Evolutionary conservation across 2,113 vertebrate species (phyloP).

Genomic region (Polypterus bichir): DNA sequence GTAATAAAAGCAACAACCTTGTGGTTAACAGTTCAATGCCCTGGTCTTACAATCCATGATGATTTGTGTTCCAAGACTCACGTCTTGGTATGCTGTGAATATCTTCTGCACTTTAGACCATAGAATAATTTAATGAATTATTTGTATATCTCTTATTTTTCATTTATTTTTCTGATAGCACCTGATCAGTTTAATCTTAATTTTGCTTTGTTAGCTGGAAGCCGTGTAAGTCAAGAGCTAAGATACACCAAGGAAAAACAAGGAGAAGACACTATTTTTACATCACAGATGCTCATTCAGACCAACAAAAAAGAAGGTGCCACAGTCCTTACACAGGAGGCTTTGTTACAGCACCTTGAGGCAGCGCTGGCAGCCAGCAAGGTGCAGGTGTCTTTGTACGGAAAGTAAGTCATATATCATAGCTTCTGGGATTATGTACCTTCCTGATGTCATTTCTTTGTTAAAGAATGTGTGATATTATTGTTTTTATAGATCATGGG

Average conservation of each 20-base stretch:
- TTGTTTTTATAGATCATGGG: slow-evolving; percentile 72
- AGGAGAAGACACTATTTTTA: slow-evolving; percentile 87
- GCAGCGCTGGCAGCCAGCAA: slow-evolving; percentile 86
- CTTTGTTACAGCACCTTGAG: slow-evolving; percentile 83
- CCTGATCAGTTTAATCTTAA: not conserved
- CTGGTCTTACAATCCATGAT: too few species aligned
- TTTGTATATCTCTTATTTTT: too few species aligned
- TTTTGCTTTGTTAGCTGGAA: slow-evolving; percentile 58
- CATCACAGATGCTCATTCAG: slow-evolving; percentile 93
- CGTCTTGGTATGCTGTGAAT: too few species aligned
- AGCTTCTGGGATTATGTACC: too few species aligned
- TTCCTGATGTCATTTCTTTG: too few species aligned
- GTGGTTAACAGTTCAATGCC: too few species aligned
- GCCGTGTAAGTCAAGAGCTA: slow-evolving; percentile 87
- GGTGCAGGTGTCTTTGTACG: slow-evolving; percentile 89
- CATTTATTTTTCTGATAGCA: too few species aligned
- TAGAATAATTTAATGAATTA: too few species aligned
- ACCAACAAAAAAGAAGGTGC: slow-evolving; percentile 75
- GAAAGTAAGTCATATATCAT: slow-evolving; percentile 71
- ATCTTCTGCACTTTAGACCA: too few species aligned
- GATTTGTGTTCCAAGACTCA: too few species aligned
- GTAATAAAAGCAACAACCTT: too few species aligned
- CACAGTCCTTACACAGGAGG: slow-evolving; percentile 79
- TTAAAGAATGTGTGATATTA: not conserved
- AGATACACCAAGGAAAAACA: slow-evolving; percentile 93